These are phyloP conservation scores for Corythornis madagascariensis DNA, from an alignment of 2,113 vertebrate species.

Conservation along the genomic window DNA sequence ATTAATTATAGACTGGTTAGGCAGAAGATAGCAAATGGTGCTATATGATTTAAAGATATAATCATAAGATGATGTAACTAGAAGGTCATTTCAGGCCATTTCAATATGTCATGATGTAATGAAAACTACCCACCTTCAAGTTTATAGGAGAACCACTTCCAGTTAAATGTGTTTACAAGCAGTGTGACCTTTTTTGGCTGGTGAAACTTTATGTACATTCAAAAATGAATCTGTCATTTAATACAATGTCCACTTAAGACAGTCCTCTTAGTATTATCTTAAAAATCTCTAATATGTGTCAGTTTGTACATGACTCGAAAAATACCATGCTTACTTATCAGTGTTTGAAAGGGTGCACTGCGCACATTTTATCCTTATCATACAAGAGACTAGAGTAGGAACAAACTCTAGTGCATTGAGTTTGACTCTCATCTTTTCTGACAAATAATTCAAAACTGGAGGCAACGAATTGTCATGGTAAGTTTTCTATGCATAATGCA, in stretches of 20 bases:
- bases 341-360: not conserved
- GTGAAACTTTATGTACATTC: not conserved
- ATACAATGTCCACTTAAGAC: not conserved
- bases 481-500: not conserved
- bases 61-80: not conserved
- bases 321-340: not conserved
- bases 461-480: not conserved
- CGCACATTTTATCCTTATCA: not conserved
- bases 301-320: not conserved
- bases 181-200: not conserved
- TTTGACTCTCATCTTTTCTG: conserved; percentile 22
- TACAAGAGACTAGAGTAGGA: not conserved
- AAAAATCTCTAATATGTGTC: not conserved
- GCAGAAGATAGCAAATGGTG: not conserved
- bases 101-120: accelerated
- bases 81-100: not conserved
- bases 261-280: not conserved
- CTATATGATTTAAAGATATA: not conserved
- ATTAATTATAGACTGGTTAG: accelerated
- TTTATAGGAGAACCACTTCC: not conserved
- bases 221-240: not conserved
- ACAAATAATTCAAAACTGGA: conserved; percentile 1
- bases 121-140: not conserved
- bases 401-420: not conserved
- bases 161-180: not conserved